These are phyloP conservation scores for Porites cylindrica DNA, from an alignment of 92 coral and sea anemone species.

Conservation along the genomic window DNA sequence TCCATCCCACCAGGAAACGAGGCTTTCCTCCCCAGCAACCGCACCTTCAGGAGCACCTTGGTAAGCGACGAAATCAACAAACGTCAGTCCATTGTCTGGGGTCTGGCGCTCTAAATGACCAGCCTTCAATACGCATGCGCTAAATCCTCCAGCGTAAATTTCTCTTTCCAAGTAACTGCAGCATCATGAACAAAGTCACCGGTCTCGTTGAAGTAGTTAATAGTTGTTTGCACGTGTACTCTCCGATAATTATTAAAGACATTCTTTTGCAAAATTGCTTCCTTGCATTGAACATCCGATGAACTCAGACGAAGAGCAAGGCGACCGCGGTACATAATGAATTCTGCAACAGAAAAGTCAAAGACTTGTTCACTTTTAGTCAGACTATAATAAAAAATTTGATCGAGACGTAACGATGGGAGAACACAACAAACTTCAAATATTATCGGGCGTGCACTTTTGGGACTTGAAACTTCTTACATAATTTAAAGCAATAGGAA, in stretches of 20 bases:
- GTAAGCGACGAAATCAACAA: constrained; percentile 76
- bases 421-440: too few species aligned
- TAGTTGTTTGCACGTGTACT: constrained; percentile 71
- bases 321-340: constrained; percentile 80
- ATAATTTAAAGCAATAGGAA: too few species aligned
- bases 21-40: constrained; percentile 70
- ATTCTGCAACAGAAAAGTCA: constrained; percentile 45
- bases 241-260: constrained; percentile 55
- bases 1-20: constrained; percentile 80
- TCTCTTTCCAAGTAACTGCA: constrained; percentile 81
- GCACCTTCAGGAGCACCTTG: constrained; percentile 74
- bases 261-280: constrained; percentile 41
- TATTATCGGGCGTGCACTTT: too few species aligned
- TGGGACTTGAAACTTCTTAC: too few species aligned
- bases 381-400: too few species aligned
- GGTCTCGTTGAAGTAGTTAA: constrained; percentile 73
- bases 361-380: too few species aligned
- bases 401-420: too few species aligned
- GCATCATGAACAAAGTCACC: constrained; percentile 69
- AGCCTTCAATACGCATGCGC: constrained; percentile 74
- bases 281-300: constrained; percentile 71
- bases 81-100: constrained; percentile 71
- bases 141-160: constrained; percentile 53
- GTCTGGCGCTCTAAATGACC: constrained; percentile 71
- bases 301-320: constrained; percentile 63